Conservation (phyloP, 2,113 vertebrate genomes). For the Upupa epops region DNA sequence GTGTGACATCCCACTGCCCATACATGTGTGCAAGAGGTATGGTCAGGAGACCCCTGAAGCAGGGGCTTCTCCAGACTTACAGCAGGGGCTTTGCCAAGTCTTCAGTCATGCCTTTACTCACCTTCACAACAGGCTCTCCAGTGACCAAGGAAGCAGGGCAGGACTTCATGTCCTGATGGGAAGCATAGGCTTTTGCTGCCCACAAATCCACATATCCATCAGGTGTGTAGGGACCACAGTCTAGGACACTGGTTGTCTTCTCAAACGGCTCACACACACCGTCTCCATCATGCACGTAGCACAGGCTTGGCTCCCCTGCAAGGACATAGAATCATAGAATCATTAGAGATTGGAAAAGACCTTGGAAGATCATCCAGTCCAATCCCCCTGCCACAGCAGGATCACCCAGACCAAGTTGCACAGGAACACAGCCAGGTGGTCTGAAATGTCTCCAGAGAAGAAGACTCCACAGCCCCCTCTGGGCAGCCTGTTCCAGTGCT, state of each 20-base stretch:
- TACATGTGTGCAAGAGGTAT: neutral
- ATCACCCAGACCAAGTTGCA: no score
- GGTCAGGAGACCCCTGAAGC: neutral
- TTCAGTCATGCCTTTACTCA: constrained; percentile 32
- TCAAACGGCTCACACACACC: constrained; percentile 90
- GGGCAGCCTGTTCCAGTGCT: no score
- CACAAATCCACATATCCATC: constrained; percentile 87
- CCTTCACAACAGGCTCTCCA: constrained; percentile 86
- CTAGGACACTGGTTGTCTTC: constrained; percentile 77
- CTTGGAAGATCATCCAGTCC: no score
- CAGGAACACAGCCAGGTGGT: no score
- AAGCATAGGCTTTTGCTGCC: constrained; percentile 82
- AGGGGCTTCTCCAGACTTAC: neutral
- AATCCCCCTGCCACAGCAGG: no score
- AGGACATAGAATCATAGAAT: neutral
- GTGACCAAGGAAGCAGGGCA: constrained; percentile 84
- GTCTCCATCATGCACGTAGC: constrained; percentile 87
- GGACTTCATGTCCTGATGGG: constrained; percentile 78
- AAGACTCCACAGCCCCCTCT: no score
- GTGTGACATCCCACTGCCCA: neutral
- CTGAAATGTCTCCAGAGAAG: no score
- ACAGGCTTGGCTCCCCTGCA: constrained; percentile 90
- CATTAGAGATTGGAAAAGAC: no score
- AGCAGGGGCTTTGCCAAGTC: neutral
- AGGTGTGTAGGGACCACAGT: constrained; percentile 87